A percentile compares a stretch with the other conserved stretches of the same genome.
Evolutionary conservation across 2,888 invertebrate species (phyloP).

Genomic region (Catocala nupta): DNA sequence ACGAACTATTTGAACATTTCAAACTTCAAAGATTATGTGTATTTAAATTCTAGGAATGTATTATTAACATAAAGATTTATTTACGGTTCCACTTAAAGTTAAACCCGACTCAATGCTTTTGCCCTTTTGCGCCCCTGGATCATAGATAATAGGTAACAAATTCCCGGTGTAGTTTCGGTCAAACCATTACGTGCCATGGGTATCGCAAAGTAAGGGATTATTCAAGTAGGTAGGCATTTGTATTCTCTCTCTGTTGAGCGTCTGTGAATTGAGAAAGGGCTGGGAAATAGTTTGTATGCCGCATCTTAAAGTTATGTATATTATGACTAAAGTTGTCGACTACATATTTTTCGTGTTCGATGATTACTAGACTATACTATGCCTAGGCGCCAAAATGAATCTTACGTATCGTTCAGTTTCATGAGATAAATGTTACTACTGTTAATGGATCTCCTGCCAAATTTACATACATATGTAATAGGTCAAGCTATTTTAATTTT

Average conservation of each 20-base stretch:
- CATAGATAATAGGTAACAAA: constrained; percentile 17
- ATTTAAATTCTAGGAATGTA: too few species aligned
- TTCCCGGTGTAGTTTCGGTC: constrained; percentile 13
- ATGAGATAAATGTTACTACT: too few species aligned
- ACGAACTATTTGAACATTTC: too few species aligned
- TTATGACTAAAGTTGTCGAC: too few species aligned
- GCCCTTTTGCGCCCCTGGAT: constrained; percentile 6
- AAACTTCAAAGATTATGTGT: too few species aligned
- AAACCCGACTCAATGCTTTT: constrained; percentile 10
- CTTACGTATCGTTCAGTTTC: too few species aligned
- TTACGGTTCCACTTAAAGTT: constrained; percentile 14
- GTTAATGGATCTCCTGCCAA: too few species aligned
- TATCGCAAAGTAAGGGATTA: constrained; percentile 17
- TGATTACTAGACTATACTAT: too few species aligned
- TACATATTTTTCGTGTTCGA: too few species aligned
- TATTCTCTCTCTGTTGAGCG: constrained; percentile 9
- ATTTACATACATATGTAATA: too few species aligned
- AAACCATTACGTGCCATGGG: constrained; percentile 16
- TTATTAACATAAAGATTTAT: not conserved
- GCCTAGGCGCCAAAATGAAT: too few species aligned
- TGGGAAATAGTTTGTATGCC: not conserved
- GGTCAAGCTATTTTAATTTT: too few species aligned
- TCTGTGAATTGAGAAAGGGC: constrained; percentile 1
- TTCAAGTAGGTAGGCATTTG: constrained; percentile 18
- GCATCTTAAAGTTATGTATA: not conserved